Evolutionary conservation across 2,888 invertebrate species (phyloP).

Genomic region (Drosophila mulleri): DNA sequence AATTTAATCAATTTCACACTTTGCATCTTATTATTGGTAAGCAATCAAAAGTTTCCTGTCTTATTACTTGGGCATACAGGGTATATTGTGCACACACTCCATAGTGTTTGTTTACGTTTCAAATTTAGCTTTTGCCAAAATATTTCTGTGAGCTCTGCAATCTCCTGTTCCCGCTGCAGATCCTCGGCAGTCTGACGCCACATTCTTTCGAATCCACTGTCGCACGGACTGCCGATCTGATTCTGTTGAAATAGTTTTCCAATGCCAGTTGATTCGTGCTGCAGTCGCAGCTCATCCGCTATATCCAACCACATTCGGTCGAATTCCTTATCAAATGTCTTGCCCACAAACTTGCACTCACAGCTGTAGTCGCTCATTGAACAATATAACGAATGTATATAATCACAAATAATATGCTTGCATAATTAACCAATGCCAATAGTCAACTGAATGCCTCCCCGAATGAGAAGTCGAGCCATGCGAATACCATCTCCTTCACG

Average conservation of each 20-base stretch:
- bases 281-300: conserved; percentile 37
- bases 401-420: conserved; percentile 2
- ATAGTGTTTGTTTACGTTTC: not conserved
- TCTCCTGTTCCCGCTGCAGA: conserved; percentile 55
- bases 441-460: not conserved
- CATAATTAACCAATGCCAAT: conserved; percentile 3
- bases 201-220: conserved; percentile 1
- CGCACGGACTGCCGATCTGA: conserved; percentile 2
- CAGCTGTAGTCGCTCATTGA: not conserved
- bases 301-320: conserved; percentile 62
- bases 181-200: conserved; percentile 39
- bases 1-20: not conserved
- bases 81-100: not conserved
- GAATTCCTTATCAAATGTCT: conserved; percentile 56
- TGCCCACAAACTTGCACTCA: conserved; percentile 25
- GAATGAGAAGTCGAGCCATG: not conserved
- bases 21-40: not conserved
- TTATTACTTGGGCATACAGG: not conserved
- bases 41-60: not conserved
- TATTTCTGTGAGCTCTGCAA: conserved; percentile 33
- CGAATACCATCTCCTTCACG: not conserved
- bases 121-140: conserved; percentile 16
- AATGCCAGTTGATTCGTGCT: conserved; percentile 35
- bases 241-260: conserved; percentile 23
- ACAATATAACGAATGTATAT: not conserved